These are phyloP conservation scores for Andricus quercusramuli DNA, from an alignment of 2,888 invertebrate species.

Conservation along the genomic window DNA sequence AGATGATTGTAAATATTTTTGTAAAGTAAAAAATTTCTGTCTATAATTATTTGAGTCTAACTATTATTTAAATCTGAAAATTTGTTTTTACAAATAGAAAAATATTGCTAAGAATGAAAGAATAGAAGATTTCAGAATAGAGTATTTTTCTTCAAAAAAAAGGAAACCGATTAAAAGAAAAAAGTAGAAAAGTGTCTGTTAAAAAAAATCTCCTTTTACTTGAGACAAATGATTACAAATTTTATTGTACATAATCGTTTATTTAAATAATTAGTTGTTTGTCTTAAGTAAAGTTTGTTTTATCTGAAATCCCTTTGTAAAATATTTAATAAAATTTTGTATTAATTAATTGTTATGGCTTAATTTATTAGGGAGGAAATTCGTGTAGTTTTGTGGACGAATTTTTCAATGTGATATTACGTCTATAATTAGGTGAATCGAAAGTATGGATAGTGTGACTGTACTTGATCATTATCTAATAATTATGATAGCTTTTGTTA, in stretches of 20 bases:
- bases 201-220: neutral
- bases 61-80: neutral
- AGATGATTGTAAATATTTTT: neutral
- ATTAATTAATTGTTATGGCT: neutral
- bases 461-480: neutral
- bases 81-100: neutral
- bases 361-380: neutral
- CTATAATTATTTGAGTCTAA: neutral
- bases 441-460: neutral
- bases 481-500: neutral
- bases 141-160: neutral
- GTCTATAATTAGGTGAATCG: neutral
- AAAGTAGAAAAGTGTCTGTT: neutral
- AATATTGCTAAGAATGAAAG: neutral
- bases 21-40: neutral
- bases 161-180: no score
- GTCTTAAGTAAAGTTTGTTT: neutral
- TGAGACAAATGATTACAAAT: neutral
- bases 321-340: neutral
- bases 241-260: neutral
- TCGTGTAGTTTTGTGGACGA: neutral
- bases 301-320: neutral
- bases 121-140: neutral
- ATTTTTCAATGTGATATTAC: constrained; percentile 6
- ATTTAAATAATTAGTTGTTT: neutral